phyloP scores from a whole-genome alignment of 2,113 vertebrate species.

The Fulica atra region DNA sequence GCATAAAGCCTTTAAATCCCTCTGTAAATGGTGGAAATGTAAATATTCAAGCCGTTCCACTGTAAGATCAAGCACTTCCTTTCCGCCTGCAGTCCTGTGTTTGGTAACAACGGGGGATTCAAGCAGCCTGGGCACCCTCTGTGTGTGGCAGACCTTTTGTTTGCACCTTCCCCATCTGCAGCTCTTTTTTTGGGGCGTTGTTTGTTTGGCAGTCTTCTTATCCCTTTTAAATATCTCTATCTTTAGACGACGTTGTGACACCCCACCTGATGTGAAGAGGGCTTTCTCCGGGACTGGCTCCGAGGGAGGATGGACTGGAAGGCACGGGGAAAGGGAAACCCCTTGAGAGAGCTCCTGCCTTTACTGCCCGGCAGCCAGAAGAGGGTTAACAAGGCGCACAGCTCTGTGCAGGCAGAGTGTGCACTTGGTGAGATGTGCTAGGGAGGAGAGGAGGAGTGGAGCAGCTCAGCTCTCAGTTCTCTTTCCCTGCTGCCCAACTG shows the following conservation, averaged over 20 bases:
- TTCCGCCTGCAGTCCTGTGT: no score
- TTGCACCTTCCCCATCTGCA: neutral
- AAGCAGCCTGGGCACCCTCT: neutral
- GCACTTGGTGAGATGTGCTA: neutral
- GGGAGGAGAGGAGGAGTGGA: neutral
- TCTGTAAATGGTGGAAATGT: neutral
- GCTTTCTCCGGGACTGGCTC: neutral
- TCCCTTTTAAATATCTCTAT: neutral
- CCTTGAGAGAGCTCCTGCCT: neutral
- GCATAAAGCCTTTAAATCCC: neutral
- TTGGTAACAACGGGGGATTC: neutral
- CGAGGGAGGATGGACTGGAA: neutral
- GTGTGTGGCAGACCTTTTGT: neutral
- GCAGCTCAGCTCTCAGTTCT: neutral
- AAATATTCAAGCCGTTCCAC: neutral
- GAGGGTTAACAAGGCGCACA: slow-evolving; percentile 42
- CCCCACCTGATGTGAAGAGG: neutral
- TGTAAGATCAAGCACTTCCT: neutral
- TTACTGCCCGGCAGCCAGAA: neutral
- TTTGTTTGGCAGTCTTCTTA: neutral
- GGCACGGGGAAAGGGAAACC: neutral
- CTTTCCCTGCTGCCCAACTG: neutral
- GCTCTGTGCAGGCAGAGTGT: neutral
- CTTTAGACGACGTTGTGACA: neutral
- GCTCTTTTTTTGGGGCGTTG: rapidly evolving